Percentiles rank a stretch among this genome's conserved stretches.
phyloP scores from a whole-genome alignment of 2,888 invertebrate genomes.

The Arctia plantaginis region DNA sequence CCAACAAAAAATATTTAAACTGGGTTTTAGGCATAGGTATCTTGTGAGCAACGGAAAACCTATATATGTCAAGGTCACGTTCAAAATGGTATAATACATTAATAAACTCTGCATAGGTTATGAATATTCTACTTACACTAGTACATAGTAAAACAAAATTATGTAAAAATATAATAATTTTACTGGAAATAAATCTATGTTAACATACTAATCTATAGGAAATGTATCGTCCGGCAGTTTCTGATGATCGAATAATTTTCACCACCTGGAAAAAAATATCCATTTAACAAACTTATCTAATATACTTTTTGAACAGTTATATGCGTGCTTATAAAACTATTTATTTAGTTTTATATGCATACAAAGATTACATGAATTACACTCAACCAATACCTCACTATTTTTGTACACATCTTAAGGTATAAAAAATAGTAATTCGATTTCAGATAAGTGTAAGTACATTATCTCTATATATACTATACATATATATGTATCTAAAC shows the following conservation, averaged over 20 bases:
- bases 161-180: conserved; percentile 39
- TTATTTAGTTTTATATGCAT: not conserved
- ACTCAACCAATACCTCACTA: not conserved
- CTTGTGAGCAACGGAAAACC: no score
- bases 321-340: not conserved
- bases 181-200: conserved; percentile 46
- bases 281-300: not conserved
- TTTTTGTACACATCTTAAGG: no score
- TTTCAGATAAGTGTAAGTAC: no score
- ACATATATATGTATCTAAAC: conserved; percentile 17
- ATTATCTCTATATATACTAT: conserved; percentile 14
- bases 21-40: no score
- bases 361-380: not conserved
- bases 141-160: conserved; percentile 6
- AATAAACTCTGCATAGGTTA: no score
- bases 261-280: conserved; percentile 90
- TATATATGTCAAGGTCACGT: no score
- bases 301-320: not conserved
- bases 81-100: no score
- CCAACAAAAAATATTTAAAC: no score
- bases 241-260: conserved; percentile 98
- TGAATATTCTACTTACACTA: no score
- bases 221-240: conserved; percentile 99
- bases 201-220: conserved; percentile 97
- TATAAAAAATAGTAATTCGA: no score